phyloP scores from a whole-genome alignment of 1,140 invertebrate genomes.

The Orius insidiosus region DNA sequence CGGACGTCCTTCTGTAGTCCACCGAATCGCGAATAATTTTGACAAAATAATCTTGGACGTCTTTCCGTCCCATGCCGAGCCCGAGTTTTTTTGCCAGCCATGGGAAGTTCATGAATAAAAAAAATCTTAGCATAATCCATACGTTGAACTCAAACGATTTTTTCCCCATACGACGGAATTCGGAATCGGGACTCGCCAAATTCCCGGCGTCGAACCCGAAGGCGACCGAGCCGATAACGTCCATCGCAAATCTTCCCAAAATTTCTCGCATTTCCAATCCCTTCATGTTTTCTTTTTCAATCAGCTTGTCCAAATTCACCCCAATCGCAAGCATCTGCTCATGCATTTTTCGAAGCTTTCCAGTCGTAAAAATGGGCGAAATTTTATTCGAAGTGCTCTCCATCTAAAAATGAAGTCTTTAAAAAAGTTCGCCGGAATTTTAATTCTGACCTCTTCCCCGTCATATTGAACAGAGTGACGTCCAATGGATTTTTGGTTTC shows the following conservation, averaged over 20 bases:
- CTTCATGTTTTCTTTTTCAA: no score
- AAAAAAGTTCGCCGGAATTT: no score
- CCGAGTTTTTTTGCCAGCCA: conserved; percentile 8
- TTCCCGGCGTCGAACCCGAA: no score
- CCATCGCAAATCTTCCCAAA: conserved; percentile 2
- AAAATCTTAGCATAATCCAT: conserved; percentile 19
- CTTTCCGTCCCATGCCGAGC: conserved; percentile 6
- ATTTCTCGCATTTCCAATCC: not conserved
- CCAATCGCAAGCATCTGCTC: not conserved
- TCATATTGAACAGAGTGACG: not conserved
- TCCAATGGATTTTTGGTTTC: conserved; percentile 7
- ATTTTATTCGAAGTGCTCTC: conserved; percentile 1
- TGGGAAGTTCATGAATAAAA: conserved; percentile 13
- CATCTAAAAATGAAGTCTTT: no score
- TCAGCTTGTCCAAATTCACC: no score
- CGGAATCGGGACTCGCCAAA: no score
- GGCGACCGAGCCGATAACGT: conserved; percentile 3
- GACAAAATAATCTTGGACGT: conserved; percentile 14
- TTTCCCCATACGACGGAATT: conserved; percentile 2
- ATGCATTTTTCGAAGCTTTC: conserved; percentile 4
- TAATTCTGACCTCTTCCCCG: not conserved
- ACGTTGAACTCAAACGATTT: conserved; percentile 22
- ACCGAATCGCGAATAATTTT: no score
- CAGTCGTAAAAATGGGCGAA: conserved; percentile 7
- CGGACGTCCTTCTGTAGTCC: not conserved